These are phyloP conservation scores for Xylocampa areola DNA, from an alignment of 2,888 invertebrate genomes.

Conservation along the genomic window DNA sequence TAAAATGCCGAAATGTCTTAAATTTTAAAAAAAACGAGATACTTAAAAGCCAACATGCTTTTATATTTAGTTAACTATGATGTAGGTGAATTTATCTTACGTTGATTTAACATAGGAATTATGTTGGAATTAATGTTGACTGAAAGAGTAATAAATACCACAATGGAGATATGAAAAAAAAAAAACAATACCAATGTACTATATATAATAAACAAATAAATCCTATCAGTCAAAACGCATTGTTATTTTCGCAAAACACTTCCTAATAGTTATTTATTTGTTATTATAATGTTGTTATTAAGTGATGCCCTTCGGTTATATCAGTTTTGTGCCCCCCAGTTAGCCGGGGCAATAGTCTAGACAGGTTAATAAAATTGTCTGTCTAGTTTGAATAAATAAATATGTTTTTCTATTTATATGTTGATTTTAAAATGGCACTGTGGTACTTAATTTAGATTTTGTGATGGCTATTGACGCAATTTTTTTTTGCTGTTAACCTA, in stretches of 20 bases:
- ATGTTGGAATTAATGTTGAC: no score
- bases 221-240: background rate
- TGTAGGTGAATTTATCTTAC: no score
- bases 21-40: no score
- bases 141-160: no score
- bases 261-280: conserved; percentile 25
- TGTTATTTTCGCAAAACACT: conserved; percentile 24
- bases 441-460: background rate
- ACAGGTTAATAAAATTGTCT: conserved; percentile 38
- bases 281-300: conserved; percentile 20
- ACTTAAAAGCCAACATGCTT: no score
- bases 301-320: conserved; percentile 27
- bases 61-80: no score
- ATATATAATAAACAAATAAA: conserved; percentile 4
- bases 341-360: conserved; percentile 20
- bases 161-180: background rate
- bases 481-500: no score
- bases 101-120: no score
- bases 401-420: conserved; percentile 1
- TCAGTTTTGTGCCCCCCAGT: conserved; percentile 28
- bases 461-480: no score
- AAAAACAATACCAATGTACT: conserved; percentile 5
- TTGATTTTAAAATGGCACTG: conserved; percentile 4
- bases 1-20: no score
- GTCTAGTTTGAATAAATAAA: conserved; percentile 14